These are phyloP conservation scores for Epinephelus moara DNA, from an alignment of 2,113 vertebrate genomes.

Conservation along the genomic window DNA sequence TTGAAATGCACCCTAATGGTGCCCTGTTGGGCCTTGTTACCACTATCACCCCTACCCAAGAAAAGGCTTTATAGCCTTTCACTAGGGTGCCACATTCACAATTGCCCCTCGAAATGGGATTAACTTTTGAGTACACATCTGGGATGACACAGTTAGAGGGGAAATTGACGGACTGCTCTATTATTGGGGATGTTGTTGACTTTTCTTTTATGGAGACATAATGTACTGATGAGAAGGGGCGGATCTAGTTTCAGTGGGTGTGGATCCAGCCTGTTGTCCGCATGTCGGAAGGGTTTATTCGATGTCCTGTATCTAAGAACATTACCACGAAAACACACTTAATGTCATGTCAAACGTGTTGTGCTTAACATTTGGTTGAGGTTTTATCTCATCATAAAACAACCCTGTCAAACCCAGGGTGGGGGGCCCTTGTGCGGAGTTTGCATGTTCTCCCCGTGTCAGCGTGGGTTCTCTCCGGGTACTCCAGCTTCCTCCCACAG, in stretches of 20 bases:
- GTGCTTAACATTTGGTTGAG: not conserved
- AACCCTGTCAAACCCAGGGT: not conserved
- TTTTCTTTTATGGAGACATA: conserved; percentile 54
- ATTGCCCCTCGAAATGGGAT: conserved; percentile 65
- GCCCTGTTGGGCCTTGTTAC: conserved; percentile 67
- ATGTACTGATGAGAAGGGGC: conserved; percentile 21
- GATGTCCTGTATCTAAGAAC: not conserved
- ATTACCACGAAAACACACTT: not conserved
- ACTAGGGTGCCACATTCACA: conserved; percentile 46
- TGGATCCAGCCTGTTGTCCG: conserved; percentile 20
- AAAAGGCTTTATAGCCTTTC: conserved; percentile 56
- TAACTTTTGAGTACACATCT: conserved; percentile 65
- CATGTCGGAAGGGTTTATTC: not conserved
- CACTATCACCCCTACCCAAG: conserved; percentile 40
- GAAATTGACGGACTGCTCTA: conserved; percentile 47
- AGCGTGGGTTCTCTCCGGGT: no score
- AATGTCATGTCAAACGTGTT: not conserved
- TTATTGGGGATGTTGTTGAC: conserved; percentile 59
- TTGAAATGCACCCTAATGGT: conserved; percentile 67
- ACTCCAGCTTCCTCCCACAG: no score
- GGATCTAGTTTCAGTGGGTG: not conserved
- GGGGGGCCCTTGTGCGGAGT: no score
- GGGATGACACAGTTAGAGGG: conserved; percentile 38
- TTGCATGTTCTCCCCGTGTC: no score
- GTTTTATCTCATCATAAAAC: not conserved